Evolutionary conservation across 1,140 invertebrate genomes (phyloP).

Genomic region (Bombus polaris): DNA sequence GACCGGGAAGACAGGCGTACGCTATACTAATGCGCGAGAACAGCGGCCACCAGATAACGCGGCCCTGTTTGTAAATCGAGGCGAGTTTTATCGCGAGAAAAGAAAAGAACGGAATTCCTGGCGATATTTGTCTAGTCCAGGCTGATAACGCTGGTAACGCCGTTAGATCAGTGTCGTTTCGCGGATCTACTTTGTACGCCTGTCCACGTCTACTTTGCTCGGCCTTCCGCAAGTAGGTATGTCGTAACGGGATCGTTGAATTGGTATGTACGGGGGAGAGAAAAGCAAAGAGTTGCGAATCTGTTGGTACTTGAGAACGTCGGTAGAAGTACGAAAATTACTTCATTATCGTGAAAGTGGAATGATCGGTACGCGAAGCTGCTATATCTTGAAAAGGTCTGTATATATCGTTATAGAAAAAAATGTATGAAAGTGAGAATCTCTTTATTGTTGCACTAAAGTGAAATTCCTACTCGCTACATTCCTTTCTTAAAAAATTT

Average conservation of each 20-base stretch:
- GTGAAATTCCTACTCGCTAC: too few relatives aligned
- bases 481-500: too few relatives aligned
- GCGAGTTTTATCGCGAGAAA: background rate
- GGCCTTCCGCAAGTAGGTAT: background rate
- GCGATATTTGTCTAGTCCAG: constrained; percentile 25
- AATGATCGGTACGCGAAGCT: background rate
- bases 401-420: too few relatives aligned
- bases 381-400: too few relatives aligned
- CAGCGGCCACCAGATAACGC: constrained; percentile 2
- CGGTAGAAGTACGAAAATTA: background rate
- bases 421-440: too few relatives aligned
- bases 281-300: background rate
- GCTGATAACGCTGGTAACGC: constrained; percentile 25
- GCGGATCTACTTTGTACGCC: background rate
- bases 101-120: constrained; percentile 19
- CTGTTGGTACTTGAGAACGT: background rate
- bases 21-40: background rate
- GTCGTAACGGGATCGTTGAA: constrained; percentile 3
- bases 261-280: background rate
- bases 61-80: constrained; percentile 6
- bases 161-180: constrained; percentile 18
- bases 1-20: constrained; percentile 15
- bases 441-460: too few relatives aligned
- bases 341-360: background rate
- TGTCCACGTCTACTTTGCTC: background rate